These are phyloP conservation scores for Lepilemur ruficaudatus DNA, from an alignment of 2,797 vertebrate genomes.

Conservation along the genomic window DNA sequence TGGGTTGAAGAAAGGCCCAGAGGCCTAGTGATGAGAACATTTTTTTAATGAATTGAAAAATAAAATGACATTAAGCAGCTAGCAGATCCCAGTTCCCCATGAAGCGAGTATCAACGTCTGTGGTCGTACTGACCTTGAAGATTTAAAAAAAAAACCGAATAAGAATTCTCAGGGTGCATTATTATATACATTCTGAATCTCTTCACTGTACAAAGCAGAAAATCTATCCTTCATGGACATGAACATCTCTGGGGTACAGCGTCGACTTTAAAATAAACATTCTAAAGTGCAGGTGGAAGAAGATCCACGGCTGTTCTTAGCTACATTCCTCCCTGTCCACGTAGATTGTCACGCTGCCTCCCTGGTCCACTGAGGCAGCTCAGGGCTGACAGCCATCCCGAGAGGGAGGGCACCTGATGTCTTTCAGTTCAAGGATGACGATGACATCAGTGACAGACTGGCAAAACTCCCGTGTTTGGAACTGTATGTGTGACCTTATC, in stretches of 20 bases:
- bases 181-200: slow-evolving; percentile 6
- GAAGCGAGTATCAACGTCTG: slow-evolving; percentile 43
- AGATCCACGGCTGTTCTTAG: neutral
- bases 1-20: slow-evolving; percentile 52
- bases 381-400: neutral
- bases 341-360: neutral
- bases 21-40: slow-evolving; percentile 48
- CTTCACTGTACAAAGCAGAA: slow-evolving; percentile 49
- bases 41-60: slow-evolving; percentile 63
- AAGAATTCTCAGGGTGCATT: slow-evolving; percentile 4
- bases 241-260: neutral
- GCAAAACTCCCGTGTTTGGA: neutral
- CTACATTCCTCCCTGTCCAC: neutral
- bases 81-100: slow-evolving; percentile 48
- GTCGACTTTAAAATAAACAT: slow-evolving; percentile 23
- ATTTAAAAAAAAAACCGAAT: neutral
- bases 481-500: neutral
- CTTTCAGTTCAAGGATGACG: neutral
- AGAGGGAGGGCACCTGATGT: neutral
- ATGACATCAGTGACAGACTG: neutral
- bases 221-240: slow-evolving; percentile 42
- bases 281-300: neutral
- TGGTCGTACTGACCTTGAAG: slow-evolving; percentile 57
- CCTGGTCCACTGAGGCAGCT: rapidly evolving
- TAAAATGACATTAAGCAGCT: slow-evolving; percentile 58